Evolutionary conservation across 2,797 vertebrate genomes (phyloP).

Genomic region (Enoplosus armatus): DNA sequence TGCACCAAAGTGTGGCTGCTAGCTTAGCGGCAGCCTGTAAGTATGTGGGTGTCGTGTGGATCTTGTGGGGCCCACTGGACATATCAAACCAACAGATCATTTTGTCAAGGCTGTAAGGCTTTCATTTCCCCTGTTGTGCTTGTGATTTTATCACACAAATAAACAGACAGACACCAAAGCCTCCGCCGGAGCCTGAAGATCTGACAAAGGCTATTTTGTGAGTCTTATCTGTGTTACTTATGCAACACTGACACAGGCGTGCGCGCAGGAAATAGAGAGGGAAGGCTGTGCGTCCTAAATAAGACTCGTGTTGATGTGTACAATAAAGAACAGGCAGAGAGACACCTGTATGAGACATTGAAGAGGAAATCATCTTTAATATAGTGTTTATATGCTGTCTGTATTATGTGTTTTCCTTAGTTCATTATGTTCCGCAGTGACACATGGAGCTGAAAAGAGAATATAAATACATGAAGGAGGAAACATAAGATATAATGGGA

Average conservation of each 20-base stretch:
- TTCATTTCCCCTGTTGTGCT: constrained; percentile 74
- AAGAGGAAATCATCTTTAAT: constrained; percentile 7
- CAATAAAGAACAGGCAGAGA: constrained; percentile 7
- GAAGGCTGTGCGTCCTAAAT: constrained; percentile 28
- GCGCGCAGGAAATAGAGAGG: constrained; percentile 13
- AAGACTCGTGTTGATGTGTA: constrained; percentile 4
- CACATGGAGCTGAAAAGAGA: not conserved
- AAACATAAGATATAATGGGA: not conserved
- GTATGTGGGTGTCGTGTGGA: constrained; percentile 36
- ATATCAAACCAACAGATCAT: constrained; percentile 62
- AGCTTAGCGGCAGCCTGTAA: constrained; percentile 21
- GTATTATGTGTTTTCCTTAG: not conserved
- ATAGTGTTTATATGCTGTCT: not conserved
- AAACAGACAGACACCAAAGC: constrained; percentile 65
- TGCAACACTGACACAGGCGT: constrained; percentile 51
- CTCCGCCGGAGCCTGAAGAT: constrained; percentile 61
- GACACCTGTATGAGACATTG: constrained; percentile 5
- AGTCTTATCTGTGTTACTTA: constrained; percentile 67
- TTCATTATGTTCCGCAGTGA: not conserved
- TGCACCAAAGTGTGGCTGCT: not conserved
- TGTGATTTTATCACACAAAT: constrained; percentile 73
- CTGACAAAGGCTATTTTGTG: constrained; percentile 64
- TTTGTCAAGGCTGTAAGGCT: constrained; percentile 59
- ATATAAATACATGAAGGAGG: not conserved
- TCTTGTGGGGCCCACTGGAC: constrained; percentile 58